Evolutionary conservation across 2,113 vertebrate species (phyloP).

Genomic region (Onychostruthus taczanowskii): DNA sequence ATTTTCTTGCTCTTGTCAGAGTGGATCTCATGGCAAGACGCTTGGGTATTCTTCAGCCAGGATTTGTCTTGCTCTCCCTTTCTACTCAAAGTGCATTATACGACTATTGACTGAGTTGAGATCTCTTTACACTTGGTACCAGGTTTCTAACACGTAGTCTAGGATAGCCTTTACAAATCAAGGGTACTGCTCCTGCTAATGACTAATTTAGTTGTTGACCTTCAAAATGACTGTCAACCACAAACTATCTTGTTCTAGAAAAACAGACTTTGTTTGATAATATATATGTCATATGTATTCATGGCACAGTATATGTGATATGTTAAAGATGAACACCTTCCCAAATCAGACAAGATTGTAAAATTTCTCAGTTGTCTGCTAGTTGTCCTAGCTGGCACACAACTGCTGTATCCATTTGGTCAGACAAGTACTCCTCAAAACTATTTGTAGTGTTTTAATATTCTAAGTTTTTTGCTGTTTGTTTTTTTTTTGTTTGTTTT

Average conservation of each 20-base stretch:
- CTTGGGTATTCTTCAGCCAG: not conserved
- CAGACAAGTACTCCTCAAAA: not conserved
- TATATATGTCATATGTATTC: not conserved
- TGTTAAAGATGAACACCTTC: not conserved
- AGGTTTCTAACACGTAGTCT: not conserved
- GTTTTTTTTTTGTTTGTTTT: not conserved
- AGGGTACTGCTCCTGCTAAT: not conserved
- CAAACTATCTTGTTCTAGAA: not conserved
- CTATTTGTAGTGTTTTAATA: not conserved
- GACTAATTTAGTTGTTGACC: not conserved
- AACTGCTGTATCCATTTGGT: not conserved
- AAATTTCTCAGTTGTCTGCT: not conserved
- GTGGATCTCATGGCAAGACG: not conserved
- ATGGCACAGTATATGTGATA: not conserved
- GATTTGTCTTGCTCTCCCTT: not conserved
- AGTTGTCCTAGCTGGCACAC: not conserved
- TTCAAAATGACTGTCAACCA: not conserved
- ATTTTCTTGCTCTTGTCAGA: not conserved
- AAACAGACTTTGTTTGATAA: not conserved
- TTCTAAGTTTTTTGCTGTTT: not conserved
- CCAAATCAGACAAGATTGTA: not conserved
- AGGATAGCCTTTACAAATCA: not conserved
- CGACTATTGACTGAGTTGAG: not conserved
- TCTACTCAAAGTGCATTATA: not conserved
- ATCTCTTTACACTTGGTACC: not conserved